Percentiles rank a stretch among this genome's conserved stretches.
Conservation (phyloP, 2,888 invertebrate species). For the Cerastis rubricosa region DNA sequence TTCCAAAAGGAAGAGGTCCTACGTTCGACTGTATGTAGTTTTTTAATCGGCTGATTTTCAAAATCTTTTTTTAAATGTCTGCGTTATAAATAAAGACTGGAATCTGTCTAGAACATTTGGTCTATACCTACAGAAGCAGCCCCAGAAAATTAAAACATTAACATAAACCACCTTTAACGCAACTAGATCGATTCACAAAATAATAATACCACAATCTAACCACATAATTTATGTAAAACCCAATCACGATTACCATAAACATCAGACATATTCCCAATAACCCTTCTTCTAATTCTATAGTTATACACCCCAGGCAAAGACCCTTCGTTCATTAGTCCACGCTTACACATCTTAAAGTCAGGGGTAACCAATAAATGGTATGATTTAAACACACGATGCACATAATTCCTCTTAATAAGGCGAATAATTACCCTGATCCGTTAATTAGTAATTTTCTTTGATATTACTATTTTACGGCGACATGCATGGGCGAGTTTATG, state of each 20-base stretch:
- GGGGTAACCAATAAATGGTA: slow-evolving; percentile 36
- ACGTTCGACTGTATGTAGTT: too few species aligned
- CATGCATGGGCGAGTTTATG: slow-evolving; percentile 22
- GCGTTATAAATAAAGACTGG: not conserved
- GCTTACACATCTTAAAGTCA: slow-evolving; percentile 47
- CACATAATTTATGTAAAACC: slow-evolving; percentile 11
- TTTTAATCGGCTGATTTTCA: too few species aligned
- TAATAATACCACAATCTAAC: slow-evolving; percentile 21
- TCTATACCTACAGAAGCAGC: not conserved
- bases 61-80: not conserved
- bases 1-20: too few species aligned
- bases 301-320: not conserved
- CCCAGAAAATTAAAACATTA: not conserved
- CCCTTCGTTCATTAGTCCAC: slow-evolving; percentile 45
- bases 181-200: not conserved
- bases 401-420: slow-evolving; percentile 9
- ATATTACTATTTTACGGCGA: slow-evolving; percentile 25
- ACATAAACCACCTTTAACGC: not conserved
- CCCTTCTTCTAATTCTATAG: slow-evolving; percentile 29
- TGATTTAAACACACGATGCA: slow-evolving; percentile 43
- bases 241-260: slow-evolving; percentile 45
- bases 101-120: not conserved
- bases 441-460: slow-evolving; percentile 8
- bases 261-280: slow-evolving; percentile 9
- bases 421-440: slow-evolving; percentile 12